Base-by-base conservation (phyloP, 2,113 vertebrate species). In the Dipodomys spectabilis region DNA sequence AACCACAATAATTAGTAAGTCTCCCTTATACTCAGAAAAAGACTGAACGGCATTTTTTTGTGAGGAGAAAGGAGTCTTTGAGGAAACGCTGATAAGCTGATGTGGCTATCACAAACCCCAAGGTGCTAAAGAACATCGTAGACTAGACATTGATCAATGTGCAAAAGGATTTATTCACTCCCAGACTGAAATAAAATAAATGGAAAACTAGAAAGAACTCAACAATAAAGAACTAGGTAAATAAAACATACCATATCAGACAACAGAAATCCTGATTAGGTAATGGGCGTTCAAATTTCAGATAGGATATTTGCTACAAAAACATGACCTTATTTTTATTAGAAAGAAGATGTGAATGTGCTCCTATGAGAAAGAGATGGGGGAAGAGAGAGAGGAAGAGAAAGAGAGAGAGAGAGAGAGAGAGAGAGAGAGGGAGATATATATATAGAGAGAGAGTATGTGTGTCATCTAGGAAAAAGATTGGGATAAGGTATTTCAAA, bases 131-230 rank as follows among this genome's bases (percentile, higher is more conserved):
- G 23, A 68, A 44, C 78, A 72, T 73, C 45, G 87, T 72, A 92
- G 45, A 86, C 23, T 44, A 92, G 28, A 28, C 87, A n/a, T 81
- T 82, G 65, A 45, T 79, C 16, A n/a, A 73, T 64, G 30, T 93
- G 71, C 23, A 92, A 13, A 82, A 94, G 64, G 28, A 82, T 92
- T 90, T 44, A 68, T 90, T 95, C 93, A 93, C 57, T 81, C 35
- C 23, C 28, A 92, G 83, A 74, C 27, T 88, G 67, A 91, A 95
- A 81, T 32, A 83, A 90, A 92, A 49, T 27, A 57, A 73, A 16
- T 88, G 73, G 78, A 90, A 93, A 92, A 73, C 45, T 71, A 81
- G 82, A 90, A 67, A 25, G 86, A 93, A 16, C 28, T 84, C 28
- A 84, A 62, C 0, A 64, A 62, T 83, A 77, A 32, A 85, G 20